Percentiles rank a stretch among this genome's conserved stretches.
Evolutionary conservation across 2,113 vertebrate species (phyloP).

Genomic region (Turnix velox): DNA sequence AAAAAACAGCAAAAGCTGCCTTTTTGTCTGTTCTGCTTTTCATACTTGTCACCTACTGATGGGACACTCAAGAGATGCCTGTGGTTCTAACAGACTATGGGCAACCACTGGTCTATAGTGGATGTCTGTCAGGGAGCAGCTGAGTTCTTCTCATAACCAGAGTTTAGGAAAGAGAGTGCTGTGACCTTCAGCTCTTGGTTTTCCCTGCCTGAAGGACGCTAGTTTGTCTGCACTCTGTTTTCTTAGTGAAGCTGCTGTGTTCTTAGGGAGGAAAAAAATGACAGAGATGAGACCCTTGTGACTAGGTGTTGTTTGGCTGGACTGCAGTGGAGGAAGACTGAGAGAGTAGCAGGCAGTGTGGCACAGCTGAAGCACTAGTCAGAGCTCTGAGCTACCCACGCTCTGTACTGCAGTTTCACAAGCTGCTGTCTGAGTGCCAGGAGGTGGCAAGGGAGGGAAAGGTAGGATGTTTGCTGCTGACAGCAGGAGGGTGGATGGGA

Average conservation of each 20-base stretch:
- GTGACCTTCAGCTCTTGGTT: neutral
- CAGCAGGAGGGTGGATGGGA: constrained; percentile 12
- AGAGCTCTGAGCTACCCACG: constrained; percentile 27
- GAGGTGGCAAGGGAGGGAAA: constrained; percentile 11
- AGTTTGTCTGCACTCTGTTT: neutral
- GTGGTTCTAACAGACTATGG: neutral
- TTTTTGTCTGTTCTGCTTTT: neutral
- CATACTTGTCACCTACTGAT: neutral
- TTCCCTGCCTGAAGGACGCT: neutral
- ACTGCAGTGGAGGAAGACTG: neutral
- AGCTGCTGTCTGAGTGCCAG: constrained; percentile 22
- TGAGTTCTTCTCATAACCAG: neutral
- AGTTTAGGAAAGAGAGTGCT: neutral
- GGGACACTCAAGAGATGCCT: rapidly evolving
- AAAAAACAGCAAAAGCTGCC: neutral
- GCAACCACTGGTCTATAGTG: neutral
- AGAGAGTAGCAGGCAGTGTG: neutral
- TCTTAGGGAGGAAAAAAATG: neutral
- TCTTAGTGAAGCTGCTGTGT: neutral
- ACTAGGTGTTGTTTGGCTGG: neutral
- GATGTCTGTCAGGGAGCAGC: neutral
- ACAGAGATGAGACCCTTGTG: neutral
- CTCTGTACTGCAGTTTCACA: neutral
- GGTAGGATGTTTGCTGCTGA: constrained; percentile 9
- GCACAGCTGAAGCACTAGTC: constrained; percentile 18